A percentile compares a stretch with the other conserved stretches of the same genome.
phyloP scores from a whole-genome alignment of 2,888 invertebrate genomes.

The Heliconius hortense region DNA sequence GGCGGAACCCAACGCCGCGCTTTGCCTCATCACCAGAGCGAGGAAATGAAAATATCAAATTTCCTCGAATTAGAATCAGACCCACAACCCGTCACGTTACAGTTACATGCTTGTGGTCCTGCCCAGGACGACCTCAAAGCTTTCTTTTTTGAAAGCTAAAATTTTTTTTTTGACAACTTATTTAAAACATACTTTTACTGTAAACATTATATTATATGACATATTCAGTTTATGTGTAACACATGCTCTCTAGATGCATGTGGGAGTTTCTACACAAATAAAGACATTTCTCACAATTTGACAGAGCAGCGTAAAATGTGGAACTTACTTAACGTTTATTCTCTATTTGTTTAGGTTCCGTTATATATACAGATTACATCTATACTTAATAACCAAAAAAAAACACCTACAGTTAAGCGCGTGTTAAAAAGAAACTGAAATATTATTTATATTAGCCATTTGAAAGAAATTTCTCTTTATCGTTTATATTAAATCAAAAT shows the following conservation, averaged over 20 bases:
- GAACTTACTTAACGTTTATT: conserved; percentile 52
- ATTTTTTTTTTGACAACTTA: background rate
- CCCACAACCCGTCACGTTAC: too few relatives aligned
- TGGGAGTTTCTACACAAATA: conserved; percentile 69
- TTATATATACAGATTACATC: conserved; percentile 46
- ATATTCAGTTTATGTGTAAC: conserved; percentile 36
- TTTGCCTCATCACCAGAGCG: too few relatives aligned
- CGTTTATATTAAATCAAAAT: too few relatives aligned
- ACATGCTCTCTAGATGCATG: conserved; percentile 46
- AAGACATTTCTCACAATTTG: conserved; percentile 66
- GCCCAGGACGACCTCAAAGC: too few relatives aligned
- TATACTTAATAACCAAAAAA: conserved; percentile 50
- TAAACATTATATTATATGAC: background rate
- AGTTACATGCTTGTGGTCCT: too few relatives aligned
- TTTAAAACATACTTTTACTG: background rate
- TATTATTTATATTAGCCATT: background rate
- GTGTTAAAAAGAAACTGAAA: background rate
- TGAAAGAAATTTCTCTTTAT: background rate
- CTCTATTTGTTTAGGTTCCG: conserved; percentile 52
- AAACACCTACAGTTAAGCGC: conserved; percentile 37
- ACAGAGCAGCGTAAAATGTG: conserved; percentile 59
- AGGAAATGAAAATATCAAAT: too few relatives aligned
- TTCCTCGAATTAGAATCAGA: too few relatives aligned
- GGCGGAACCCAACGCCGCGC: too few relatives aligned
- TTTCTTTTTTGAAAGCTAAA: background rate